Base-by-base conservation (phyloP, 2,888 invertebrate genomes). In the Merodon equestris region DNA sequence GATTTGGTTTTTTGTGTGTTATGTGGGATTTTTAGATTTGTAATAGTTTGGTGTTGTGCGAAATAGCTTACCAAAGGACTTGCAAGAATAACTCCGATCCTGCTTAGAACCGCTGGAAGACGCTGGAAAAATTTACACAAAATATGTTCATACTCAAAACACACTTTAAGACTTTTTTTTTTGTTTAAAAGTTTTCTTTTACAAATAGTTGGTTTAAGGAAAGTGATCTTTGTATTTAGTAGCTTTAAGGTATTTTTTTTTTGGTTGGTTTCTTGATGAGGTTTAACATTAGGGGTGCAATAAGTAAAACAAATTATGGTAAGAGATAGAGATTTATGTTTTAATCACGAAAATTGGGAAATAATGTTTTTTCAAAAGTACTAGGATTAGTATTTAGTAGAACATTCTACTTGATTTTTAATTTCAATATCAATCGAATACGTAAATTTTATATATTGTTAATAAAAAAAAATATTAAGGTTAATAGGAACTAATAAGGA, bases 31-130 rank as follows among this genome's bases (percentile, higher is more conserved):
- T 51, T 19, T 54, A 63, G 44, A n/a, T 64, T 27, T n/a, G 47
- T 50, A 61, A 38, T 58, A 70, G 61, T 74, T 76, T 81, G 67
- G 66, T 77, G 82, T 84, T 84, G 85, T 87, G 86, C 85, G 89
- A 90, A 84, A 86, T 88, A 87, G 91, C 96, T 96, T 96, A 96
- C 95, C 95, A 96, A 93, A 91, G 96, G 95, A 93, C 95, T 95
- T 93, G 95, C 95, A 94, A 96, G 94, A 93, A 96, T 95, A 91
- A 96, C 95, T 94, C 96, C 96, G 94, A 96, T 95, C 93, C 96
- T 94, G 94, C 94, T 95, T 93, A 96, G 94, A 91, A 96, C 95
- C 92, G 95, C 95, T 92, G 96, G 96, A 92, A 96, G 94, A 92
- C 95, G 95, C 96, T 96, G 95, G 91, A 95, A 93, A 92, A 89